Conservation (phyloP, 2,797 vertebrate genomes). For the Phalanger gymnotis region DNA sequence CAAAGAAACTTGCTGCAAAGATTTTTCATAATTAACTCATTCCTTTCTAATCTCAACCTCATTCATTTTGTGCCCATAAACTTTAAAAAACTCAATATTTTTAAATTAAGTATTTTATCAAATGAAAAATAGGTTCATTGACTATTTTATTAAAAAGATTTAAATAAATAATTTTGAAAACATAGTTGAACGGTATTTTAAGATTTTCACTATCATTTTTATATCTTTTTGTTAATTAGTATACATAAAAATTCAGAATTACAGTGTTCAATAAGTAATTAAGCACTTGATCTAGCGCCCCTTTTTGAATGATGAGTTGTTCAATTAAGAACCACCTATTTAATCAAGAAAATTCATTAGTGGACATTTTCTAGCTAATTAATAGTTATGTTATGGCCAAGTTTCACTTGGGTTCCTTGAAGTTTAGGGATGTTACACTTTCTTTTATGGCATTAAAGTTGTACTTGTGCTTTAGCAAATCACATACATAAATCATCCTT, state of each 20-base stretch:
- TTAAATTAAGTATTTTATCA: not conserved
- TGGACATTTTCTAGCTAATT: slow-evolving; percentile 26
- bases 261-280: slow-evolving; percentile 15
- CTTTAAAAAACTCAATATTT: not conserved
- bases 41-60: not conserved
- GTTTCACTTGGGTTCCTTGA: not conserved
- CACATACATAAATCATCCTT: not conserved
- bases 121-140: not conserved
- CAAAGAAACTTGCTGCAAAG: not conserved
- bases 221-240: not conserved
- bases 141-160: not conserved
- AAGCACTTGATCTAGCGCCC: not conserved
- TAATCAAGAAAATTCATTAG: not conserved
- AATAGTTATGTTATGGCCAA: not conserved
- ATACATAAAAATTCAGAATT: slow-evolving; percentile 10
- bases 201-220: not conserved
- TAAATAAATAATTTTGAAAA: not conserved
- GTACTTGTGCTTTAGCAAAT: not conserved
- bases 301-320: slow-evolving; percentile 1
- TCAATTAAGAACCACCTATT: not conserved
- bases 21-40: not conserved
- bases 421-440: not conserved
- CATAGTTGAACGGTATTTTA: not conserved
- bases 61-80: not conserved
- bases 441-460: not conserved